phyloP scores from a whole-genome alignment of 2,888 invertebrate species.

The Rhopalosiphum nymphaeae region DNA sequence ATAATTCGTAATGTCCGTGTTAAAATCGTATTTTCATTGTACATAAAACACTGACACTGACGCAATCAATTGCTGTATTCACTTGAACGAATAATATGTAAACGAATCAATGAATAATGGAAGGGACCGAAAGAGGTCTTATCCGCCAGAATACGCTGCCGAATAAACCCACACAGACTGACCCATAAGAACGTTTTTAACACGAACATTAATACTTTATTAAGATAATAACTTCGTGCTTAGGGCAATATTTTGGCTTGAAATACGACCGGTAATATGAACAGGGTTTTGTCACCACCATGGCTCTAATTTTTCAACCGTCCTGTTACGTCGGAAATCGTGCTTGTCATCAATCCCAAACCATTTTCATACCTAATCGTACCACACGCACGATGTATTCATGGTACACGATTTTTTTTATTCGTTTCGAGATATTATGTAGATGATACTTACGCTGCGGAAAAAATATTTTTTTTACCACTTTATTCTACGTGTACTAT shows the following conservation, averaged over 20 bases:
- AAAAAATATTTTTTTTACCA: neutral
- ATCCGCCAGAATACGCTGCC: neutral
- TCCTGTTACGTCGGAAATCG: neutral
- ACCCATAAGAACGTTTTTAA: slow-evolving; percentile 32
- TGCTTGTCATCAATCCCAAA: neutral
- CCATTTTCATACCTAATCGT: neutral
- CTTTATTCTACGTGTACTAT: neutral
- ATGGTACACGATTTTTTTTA: neutral
- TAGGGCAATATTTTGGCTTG: neutral
- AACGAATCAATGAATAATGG: slow-evolving; percentile 28
- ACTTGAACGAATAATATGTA: slow-evolving; percentile 1
- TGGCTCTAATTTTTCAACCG: neutral
- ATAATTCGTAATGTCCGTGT: neutral
- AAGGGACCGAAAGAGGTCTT: neutral
- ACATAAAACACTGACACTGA: neutral
- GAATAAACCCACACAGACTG: neutral
- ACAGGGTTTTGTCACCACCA: neutral
- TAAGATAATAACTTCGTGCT: neutral
- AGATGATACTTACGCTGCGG: too few relatives aligned
- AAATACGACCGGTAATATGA: neutral
- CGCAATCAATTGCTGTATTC: neutral
- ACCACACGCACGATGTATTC: neutral
- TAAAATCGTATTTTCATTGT: neutral
- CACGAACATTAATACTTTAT: slow-evolving; percentile 3
- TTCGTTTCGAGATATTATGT: neutral